Percentiles rank a stretch among this genome's conserved stretches.
Conservation (phyloP, 1,140 invertebrate species). For the Dufourea novaeangliae region DNA sequence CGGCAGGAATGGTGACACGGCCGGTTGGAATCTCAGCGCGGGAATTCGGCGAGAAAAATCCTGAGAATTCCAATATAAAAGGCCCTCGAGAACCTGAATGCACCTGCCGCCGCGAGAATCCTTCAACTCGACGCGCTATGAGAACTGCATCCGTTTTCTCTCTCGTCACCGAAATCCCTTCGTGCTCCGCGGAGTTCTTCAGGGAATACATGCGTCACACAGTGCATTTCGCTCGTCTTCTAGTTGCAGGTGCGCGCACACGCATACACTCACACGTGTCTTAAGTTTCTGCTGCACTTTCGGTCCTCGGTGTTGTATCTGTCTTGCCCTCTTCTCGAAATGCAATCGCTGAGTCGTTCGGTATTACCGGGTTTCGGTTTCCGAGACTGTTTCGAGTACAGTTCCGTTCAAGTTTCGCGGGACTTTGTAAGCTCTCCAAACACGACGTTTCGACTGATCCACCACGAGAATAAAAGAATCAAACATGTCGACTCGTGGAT, state of each 20-base stretch:
- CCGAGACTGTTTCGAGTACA: neutral
- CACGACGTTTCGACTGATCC: too few relatives aligned
- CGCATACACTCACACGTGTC: too few relatives aligned
- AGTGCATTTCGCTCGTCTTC: constrained; percentile 4
- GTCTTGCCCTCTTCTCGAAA: neutral
- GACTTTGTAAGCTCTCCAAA: too few relatives aligned
- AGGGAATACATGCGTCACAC: constrained; percentile 12
- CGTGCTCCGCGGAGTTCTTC: neutral
- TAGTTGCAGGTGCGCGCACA: constrained; percentile 19
- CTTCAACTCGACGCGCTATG: constrained; percentile 35
- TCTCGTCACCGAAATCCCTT: constrained; percentile 45
- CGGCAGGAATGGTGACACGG: neutral
- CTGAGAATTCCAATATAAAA: constrained; percentile 66
- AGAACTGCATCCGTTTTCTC: constrained; percentile 35
- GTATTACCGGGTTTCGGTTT: neutral
- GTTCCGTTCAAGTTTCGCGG: too few relatives aligned
- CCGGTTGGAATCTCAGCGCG: constrained; percentile 24
- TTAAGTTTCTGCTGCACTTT: constrained; percentile 2
- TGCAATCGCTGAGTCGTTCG: neutral
- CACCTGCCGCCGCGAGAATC: constrained; percentile 43
- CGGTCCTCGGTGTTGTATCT: neutral
- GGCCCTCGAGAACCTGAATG: constrained; percentile 44
- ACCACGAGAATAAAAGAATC: too few relatives aligned
- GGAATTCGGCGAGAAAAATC: constrained; percentile 60
- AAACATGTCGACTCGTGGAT: too few relatives aligned